Base-by-base conservation (phyloP, 2,888 invertebrate species). In the Philereme vetulata region DNA sequence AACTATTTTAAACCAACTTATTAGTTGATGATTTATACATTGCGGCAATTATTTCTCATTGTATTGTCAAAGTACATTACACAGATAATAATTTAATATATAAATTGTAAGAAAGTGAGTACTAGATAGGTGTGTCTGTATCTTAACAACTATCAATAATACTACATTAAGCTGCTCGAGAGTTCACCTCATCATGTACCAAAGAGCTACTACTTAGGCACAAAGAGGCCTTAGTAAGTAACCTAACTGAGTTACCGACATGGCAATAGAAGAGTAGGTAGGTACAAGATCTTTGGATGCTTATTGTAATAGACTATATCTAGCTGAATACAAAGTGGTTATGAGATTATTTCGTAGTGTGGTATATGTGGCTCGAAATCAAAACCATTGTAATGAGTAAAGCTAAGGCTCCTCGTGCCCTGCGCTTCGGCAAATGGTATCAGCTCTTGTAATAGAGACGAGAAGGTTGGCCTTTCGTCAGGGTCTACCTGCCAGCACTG, bases 401-500 rank as follows among this genome's bases (percentile, higher is more conserved):
- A 93, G 69, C 90, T 92, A 36, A 93, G 73, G 63, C 85, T 79
- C 35, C 85, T 78, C 4, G 84, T 82, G 42, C 82, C 86, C 0
- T 86, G 82, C 1, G 79, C 84, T 5, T 83, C 84, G 0, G 85
- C 77, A 10, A 90, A 82, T 0, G 85, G 83, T n/a, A 76, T 72
- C n/a, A 93, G 71, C 52, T 90, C 88, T 46, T 81, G 90, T 4
- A 93, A 83, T 11, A 96, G 89, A 62, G 94, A 93, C 4, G 93
- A 89, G 75, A 96, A 96, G 7, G 93, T 90, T 0, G 96, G 97
- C 68, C 97, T 92, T 77, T 97, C 97, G 62, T 96, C 96, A 8
- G 95, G 94, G 82, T 97, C 96, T 10, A 95, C 86, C 79, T 96
- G 96, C 97, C 97, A 97, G 77, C 97, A 97, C 76, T 96, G 95